Conservation (phyloP, 1,140 invertebrate species). For the Leptonema lineaticorne region DNA sequence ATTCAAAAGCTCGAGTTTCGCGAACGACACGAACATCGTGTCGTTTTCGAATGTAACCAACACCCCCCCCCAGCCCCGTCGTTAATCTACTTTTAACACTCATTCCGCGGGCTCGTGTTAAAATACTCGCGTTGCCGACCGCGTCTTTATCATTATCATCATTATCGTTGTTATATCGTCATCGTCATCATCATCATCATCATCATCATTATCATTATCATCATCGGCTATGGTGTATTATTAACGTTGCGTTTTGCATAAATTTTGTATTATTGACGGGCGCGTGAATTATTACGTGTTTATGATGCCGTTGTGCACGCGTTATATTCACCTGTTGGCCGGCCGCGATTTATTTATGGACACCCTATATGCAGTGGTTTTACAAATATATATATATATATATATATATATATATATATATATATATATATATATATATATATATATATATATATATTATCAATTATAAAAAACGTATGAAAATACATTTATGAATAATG, state of each 20-base stretch:
- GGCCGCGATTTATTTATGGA: neutral
- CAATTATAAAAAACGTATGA: too few relatives aligned
- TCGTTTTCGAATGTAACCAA: neutral
- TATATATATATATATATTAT: neutral
- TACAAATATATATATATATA: neutral
- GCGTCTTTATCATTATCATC: too few relatives aligned
- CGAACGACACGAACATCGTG: neutral
- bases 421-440: neutral
- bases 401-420: neutral
- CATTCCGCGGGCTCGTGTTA: too few relatives aligned
- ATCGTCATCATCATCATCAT: too few relatives aligned
- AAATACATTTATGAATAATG: too few relatives aligned
- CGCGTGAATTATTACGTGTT: constrained; percentile 12
- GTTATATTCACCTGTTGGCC: constrained; percentile 14
- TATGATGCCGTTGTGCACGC: constrained; percentile 7
- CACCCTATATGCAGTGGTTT: neutral
- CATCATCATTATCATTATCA: too few relatives aligned
- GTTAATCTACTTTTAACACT: too few relatives aligned
- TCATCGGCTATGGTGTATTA: too few relatives aligned
- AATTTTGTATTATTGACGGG: constrained; percentile 4
- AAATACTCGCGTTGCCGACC: too few relatives aligned
- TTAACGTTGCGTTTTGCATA: constrained; percentile 3
- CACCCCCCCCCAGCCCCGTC: neutral
- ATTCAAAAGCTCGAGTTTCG: neutral
- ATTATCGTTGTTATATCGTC: too few relatives aligned